A percentile compares a stretch with the other conserved stretches of the same genome.
Evolutionary conservation across 2,797 vertebrate species (phyloP).

Genomic region (Ctenopoma multispine): DNA sequence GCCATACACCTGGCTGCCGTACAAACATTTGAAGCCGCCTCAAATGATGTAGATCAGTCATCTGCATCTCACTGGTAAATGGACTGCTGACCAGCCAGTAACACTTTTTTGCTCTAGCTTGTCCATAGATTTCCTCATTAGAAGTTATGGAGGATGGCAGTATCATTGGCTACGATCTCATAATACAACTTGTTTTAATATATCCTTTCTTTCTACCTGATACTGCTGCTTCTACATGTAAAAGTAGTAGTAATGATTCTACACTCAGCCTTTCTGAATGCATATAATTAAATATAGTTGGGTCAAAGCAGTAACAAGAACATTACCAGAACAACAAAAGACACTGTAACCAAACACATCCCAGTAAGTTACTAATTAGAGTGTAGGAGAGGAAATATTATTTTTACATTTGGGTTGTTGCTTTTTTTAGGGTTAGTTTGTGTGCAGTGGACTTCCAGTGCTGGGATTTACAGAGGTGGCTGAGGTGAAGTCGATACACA

Average conservation of each 20-base stretch:
- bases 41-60: slow-evolving; percentile 48
- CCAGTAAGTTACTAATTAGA: neutral
- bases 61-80: slow-evolving; percentile 36
- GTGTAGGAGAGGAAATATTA: neutral
- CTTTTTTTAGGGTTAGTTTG: slow-evolving; percentile 1
- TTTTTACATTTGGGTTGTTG: neutral
- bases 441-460: slow-evolving; percentile 1
- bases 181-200: slow-evolving; percentile 2
- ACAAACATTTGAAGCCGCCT: slow-evolving; percentile 45
- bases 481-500: slow-evolving; percentile 6
- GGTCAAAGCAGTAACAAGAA: neutral
- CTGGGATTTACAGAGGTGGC: neutral
- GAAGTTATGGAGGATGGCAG: neutral
- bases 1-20: slow-evolving; percentile 57
- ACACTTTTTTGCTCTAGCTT: slow-evolving; percentile 22
- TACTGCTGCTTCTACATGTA: neutral
- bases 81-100: slow-evolving; percentile 23
- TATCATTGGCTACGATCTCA: neutral
- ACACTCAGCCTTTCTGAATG: neutral
- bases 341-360: neutral
- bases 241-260: neutral
- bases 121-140: neutral
- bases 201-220: neutral
- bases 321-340: neutral
- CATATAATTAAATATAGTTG: neutral